Evolutionary conservation across 2,888 invertebrate species (phyloP).

Genomic region (Anthophora plumipes): DNA sequence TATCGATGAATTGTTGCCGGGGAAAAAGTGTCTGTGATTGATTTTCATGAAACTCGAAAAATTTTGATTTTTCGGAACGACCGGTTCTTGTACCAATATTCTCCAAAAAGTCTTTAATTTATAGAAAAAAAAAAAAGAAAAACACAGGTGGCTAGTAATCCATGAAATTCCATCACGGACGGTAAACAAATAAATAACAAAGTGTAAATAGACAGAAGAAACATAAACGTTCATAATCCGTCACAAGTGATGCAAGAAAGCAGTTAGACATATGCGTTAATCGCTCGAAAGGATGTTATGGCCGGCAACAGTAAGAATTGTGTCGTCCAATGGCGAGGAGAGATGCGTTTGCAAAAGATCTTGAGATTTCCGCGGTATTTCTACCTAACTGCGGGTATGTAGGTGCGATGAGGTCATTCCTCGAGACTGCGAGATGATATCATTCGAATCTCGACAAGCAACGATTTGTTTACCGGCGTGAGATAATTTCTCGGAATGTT

Average conservation of each 20-base stretch:
- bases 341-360: slow-evolving; percentile 41
- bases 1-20: no score
- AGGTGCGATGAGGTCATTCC: slow-evolving; percentile 67
- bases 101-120: background rate
- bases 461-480: slow-evolving; percentile 57
- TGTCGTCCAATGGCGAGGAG: slow-evolving; percentile 1
- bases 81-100: no score
- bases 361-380: slow-evolving; percentile 49
- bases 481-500: slow-evolving; percentile 31
- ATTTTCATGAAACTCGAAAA: background rate
- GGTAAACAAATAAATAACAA: background rate
- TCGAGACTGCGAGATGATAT: slow-evolving; percentile 67
- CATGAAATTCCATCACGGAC: background rate
- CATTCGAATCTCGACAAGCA: slow-evolving; percentile 53
- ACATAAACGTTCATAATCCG: background rate
- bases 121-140: background rate
- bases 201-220: no score
- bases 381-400: slow-evolving; percentile 56
- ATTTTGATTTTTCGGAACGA: no score
- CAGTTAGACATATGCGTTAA: slow-evolving; percentile 13
- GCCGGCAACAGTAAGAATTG: slow-evolving; percentile 1
- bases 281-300: slow-evolving; percentile 24
- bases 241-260: slow-evolving; percentile 17
- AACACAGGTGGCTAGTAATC: background rate
- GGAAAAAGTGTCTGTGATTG: no score